phyloP scores from a whole-genome alignment of 2,797 vertebrate genomes.

The Mormyrus proboscirostris region DNA sequence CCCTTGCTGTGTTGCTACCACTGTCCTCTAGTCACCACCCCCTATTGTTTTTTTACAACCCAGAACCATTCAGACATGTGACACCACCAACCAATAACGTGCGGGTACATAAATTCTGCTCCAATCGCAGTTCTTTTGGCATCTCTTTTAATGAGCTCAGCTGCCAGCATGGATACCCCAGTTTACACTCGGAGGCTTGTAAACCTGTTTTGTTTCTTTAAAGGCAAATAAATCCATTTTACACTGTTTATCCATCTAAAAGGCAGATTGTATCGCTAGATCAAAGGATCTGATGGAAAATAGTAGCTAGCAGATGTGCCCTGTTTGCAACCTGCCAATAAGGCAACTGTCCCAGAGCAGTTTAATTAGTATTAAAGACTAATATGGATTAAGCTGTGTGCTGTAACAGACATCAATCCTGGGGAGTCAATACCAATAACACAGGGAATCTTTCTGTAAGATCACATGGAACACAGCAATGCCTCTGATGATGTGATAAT shows the following conservation, averaged over 20 bases:
- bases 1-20: conserved; percentile 14
- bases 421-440: conserved; percentile 36
- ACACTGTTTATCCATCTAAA: conserved; percentile 22
- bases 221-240: conserved; percentile 26
- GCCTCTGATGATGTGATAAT: conserved; percentile 23
- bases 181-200: conserved; percentile 23
- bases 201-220: conserved; percentile 22
- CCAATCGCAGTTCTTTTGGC: conserved; percentile 28
- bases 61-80: not conserved
- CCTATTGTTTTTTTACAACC: not conserved
- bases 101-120: conserved; percentile 9
- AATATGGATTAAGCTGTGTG: conserved; percentile 41
- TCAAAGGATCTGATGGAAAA: conserved; percentile 34
- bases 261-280: conserved; percentile 31
- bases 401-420: conserved; percentile 36
- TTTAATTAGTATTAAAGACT: conserved; percentile 50
- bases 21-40: not conserved
- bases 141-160: conserved; percentile 35
- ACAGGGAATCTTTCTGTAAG: conserved; percentile 37
- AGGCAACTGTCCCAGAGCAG: conserved; percentile 30
- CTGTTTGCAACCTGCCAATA: conserved; percentile 29
- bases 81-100: not conserved
- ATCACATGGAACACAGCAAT: conserved; percentile 33
- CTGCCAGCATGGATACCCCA: conserved; percentile 22
- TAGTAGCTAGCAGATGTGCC: conserved; percentile 27